Evolutionary conservation across 2,797 vertebrate genomes (phyloP), one percentile per base, ranked within the genome.

Genomic region (Xyrichtys novacula): DNA sequence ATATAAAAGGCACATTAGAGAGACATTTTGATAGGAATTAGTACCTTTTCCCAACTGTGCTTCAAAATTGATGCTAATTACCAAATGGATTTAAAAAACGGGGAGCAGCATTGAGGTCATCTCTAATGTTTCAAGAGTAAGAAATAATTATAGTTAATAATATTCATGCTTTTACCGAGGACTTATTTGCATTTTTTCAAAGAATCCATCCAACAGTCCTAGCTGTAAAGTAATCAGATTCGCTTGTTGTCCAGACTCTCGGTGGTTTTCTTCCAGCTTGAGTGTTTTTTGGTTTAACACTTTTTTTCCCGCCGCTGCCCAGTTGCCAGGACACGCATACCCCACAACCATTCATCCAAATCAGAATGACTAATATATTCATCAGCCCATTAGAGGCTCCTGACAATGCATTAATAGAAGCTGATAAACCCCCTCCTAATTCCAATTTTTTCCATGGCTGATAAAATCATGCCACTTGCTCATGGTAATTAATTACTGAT

Each of bases 401-500:
- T 89, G 86, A 90, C 86, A 86, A 84, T 80, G 71, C 82, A 85
- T 90, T 90, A 90, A 90, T 85, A 88, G 84, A 75, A 81, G 84
- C 80, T 86, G 88, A 90, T 91, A 86, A 91, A 85, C 71, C 74
- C 80, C 69, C 8, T 62, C 65, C 63, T 83, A 83, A 86, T 86
- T 89, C 76, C 43, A 42, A 65, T 85, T 78, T 88, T 61, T 87
- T 81, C 54, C 84, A 81, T 43, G 57, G 84, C 78, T 79, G 89
- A 92, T 89, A 87, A 90, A 85, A 91, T 90, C 88, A 69, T 80
- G 63, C 75, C 76, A 78, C 80, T 89, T 84, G 71, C 81, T 86
- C 80, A 70, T 81, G 52, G 81, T 90, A 87, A 92, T 90, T 92
- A 92, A 93, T 89, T 91, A 86, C 83, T 80, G 81, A 90, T 91